Evolutionary conservation across 2,888 invertebrate species (phyloP).

Genomic region (Frankliniella intonsa): DNA sequence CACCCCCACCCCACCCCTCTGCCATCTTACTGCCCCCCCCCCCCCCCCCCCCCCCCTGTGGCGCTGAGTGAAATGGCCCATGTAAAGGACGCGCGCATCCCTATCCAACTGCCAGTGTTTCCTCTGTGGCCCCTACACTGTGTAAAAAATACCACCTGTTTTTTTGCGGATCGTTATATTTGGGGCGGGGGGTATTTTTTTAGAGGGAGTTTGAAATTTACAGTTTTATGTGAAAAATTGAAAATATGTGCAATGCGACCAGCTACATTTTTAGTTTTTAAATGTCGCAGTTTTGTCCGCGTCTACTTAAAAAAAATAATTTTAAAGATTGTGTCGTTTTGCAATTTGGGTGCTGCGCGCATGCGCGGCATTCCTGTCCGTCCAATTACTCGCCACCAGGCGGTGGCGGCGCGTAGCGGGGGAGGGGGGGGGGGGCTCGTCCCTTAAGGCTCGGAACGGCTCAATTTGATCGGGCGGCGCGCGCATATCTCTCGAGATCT

Average conservation of each 20-base stretch:
- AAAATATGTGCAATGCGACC: no score
- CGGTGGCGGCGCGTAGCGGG: not conserved
- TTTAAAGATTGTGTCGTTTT: no score
- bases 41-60: not conserved
- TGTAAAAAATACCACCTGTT: no score
- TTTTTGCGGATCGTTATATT: no score
- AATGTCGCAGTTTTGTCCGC: no score
- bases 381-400: not conserved
- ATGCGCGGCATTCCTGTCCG: not conserved
- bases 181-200: no score
- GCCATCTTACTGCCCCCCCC: not conserved
- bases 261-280: no score
- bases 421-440: not conserved
- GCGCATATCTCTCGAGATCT: slow-evolving; percentile 12
- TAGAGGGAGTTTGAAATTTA: no score
- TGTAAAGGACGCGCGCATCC: slow-evolving; percentile 4
- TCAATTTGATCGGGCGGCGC: slow-evolving; percentile 10
- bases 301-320: no score
- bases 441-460: not conserved
- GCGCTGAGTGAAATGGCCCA: slow-evolving; percentile 7
- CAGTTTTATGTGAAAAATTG: no score
- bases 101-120: no score
- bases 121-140: no score
- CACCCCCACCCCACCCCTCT: not conserved
- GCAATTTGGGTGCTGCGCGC: not conserved